A percentile compares a stretch with the other conserved stretches of the same genome.
Conservation (phyloP, 2,888 invertebrate genomes). For the Patella ulyssiponensis region DNA sequence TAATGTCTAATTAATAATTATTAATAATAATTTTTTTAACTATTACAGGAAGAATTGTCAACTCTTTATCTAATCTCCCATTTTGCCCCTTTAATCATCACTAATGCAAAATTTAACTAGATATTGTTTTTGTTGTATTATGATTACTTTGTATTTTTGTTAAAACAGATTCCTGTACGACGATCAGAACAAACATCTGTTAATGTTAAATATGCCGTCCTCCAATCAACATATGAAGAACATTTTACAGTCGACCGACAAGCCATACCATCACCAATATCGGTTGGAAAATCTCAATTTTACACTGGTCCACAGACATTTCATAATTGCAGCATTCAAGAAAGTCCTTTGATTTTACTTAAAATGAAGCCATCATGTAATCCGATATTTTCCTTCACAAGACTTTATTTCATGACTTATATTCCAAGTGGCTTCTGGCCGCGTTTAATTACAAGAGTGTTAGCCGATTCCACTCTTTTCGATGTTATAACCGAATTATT, state of each 20-base stretch:
- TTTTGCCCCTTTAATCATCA: too few species aligned
- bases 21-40: too few species aligned
- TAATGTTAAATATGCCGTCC: slow-evolving; percentile 8
- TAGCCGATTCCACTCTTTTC: slow-evolving; percentile 81
- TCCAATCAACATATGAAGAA: slow-evolving; percentile 11
- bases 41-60: too few species aligned
- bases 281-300: slow-evolving; percentile 32
- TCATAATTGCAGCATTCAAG: neutral
- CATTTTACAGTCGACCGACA: slow-evolving; percentile 10
- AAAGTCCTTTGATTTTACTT: slow-evolving; percentile 33
- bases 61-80: too few species aligned
- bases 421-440: slow-evolving; percentile 99
- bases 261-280: slow-evolving; percentile 15
- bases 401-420: slow-evolving; percentile 84
- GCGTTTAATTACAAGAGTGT: slow-evolving; percentile 88
- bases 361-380: slow-evolving; percentile 48
- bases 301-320: slow-evolving; percentile 19
- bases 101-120: too few species aligned
- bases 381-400: slow-evolving; percentile 60
- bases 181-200: slow-evolving; percentile 30
- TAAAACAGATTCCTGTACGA: slow-evolving; percentile 39
- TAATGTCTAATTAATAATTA: too few species aligned
- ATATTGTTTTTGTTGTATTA: too few species aligned
- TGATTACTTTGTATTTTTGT: neutral
- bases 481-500: slow-evolving; percentile 50